Evolutionary conservation across 2,888 invertebrate genomes (phyloP), one percentile per base, ranked within the genome.

Genomic region (Parnassius orleans): DNA sequence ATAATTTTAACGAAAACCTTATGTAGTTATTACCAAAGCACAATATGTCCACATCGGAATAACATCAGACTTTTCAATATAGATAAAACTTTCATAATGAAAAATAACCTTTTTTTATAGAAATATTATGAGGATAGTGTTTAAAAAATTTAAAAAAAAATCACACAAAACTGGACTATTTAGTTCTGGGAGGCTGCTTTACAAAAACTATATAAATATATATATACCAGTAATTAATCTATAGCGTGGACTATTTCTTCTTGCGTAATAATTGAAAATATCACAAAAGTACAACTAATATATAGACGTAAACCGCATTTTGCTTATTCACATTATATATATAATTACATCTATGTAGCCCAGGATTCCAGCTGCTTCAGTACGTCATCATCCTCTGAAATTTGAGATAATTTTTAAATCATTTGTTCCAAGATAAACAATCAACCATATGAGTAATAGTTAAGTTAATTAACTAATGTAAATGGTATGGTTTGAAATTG

Each of bases 331-430:
- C 42, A 44, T 12, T 48, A 48, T n/a, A 3, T 48, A 14, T 33
- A 33, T 33, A 33, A 33, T 33, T 33, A 33, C 53, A 41, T 65
- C 56, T 90, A 91, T 87, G 90, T 89, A 44, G 90, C 90, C 90
- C 90, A 91, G 48, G 90, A 87, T 63, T 90, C 83, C 12, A 89
- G 75, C 65, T 81, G 75, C 10, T 84, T 86, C 67, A 88, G 66
- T 12, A 87, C 87, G 10, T 87, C 86, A 61, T 91, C 88, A 10
- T 90, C 89, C 66, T 90, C 90, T 91, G 92, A 68, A 80, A 90
- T 76, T 69, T 70, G 71, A 50, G 11, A 50, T 19, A 53, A 53
- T 42, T 48, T 14, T 9, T 48, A n/a, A 48, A 14, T 48, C 2
- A 48, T 15, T 43, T 43, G 10, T 3, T 33, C 33, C 33, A 33